phyloP scores from a whole-genome alignment of 1,140 invertebrate genomes.

The Rhizoglyphus robini region DNA sequence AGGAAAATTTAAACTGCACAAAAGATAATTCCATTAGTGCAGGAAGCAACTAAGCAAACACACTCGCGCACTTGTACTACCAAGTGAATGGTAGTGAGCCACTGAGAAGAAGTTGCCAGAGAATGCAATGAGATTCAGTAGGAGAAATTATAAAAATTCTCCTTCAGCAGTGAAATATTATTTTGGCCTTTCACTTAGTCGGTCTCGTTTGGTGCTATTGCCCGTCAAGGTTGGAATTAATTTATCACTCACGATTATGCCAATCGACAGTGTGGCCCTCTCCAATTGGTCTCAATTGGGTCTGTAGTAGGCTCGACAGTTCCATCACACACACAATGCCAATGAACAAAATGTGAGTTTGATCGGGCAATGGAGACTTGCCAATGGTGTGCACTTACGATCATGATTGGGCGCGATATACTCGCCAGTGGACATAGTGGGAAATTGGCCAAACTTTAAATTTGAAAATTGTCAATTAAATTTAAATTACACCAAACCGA shows the following conservation, averaged over 20 bases:
- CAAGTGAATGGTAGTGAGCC: not conserved
- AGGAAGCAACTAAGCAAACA: not conserved
- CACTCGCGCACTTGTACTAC: not conserved
- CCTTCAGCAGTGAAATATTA: too few relatives aligned
- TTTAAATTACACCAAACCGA: not conserved
- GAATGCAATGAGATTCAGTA: not conserved
- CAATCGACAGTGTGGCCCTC: not conserved
- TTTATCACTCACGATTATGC: not conserved
- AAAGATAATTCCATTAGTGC: constrained; percentile 1
- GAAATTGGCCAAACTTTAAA: not conserved
- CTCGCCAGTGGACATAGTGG: too few relatives aligned
- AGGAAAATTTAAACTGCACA: not conserved
- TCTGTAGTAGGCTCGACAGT: not conserved
- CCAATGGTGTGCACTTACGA: too few relatives aligned
- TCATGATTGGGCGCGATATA: too few relatives aligned
- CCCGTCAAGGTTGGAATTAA: not conserved
- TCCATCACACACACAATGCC: too few relatives aligned
- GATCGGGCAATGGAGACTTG: too few relatives aligned
- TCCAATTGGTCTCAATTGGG: constrained; percentile 4
- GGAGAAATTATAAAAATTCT: not conserved
- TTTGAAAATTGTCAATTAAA: constrained; percentile 4
- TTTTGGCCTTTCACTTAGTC: too few relatives aligned
- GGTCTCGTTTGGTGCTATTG: too few relatives aligned
- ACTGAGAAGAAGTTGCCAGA: not conserved
- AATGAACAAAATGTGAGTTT: too few relatives aligned